phyloP scores from a whole-genome alignment of 37 sponge, comb jelly and placozoan genomes.

The Crambe crambe region DNA sequence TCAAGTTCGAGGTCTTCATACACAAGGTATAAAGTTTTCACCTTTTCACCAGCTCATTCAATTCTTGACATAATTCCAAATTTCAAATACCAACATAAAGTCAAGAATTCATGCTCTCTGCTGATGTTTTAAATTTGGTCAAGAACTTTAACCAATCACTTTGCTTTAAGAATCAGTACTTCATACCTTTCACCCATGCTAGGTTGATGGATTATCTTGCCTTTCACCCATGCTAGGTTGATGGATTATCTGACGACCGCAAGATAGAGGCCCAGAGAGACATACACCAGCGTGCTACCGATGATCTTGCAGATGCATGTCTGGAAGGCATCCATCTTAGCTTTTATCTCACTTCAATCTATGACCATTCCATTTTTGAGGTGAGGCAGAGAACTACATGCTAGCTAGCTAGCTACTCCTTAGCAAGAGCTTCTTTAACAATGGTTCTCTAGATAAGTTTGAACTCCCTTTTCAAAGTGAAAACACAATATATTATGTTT shows the following conservation, averaged over 20 bases:
- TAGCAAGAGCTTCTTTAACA: too few species aligned
- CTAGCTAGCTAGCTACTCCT: too few species aligned
- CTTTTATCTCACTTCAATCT: slow-evolving; percentile 93
- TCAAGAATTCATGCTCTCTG: too few species aligned
- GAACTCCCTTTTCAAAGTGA: too few species aligned
- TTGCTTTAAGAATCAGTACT: too few species aligned
- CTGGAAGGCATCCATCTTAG: slow-evolving; percentile 80
- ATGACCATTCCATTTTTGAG: slow-evolving; percentile 95
- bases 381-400: slow-evolving; percentile 7
- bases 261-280: slow-evolving; percentile 77
- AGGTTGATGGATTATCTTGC: not conserved
- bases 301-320: slow-evolving; percentile 85
- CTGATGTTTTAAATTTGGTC: too few species aligned
- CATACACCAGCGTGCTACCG: slow-evolving; percentile 80
- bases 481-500: slow-evolving; percentile 2
- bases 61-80: not conserved
- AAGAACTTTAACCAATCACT: not conserved
- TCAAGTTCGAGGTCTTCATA: slow-evolving; percentile 98
- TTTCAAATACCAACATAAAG: too few species aligned
- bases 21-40: slow-evolving; percentile 75
- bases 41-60: not conserved
- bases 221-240: not conserved
- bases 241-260: slow-evolving; percentile 35
- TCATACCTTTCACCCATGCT: not conserved
- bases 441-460: too few species aligned